Evolutionary conservation across 2,888 invertebrate species (phyloP).

Genomic region (Pristionchus japonicus): DNA sequence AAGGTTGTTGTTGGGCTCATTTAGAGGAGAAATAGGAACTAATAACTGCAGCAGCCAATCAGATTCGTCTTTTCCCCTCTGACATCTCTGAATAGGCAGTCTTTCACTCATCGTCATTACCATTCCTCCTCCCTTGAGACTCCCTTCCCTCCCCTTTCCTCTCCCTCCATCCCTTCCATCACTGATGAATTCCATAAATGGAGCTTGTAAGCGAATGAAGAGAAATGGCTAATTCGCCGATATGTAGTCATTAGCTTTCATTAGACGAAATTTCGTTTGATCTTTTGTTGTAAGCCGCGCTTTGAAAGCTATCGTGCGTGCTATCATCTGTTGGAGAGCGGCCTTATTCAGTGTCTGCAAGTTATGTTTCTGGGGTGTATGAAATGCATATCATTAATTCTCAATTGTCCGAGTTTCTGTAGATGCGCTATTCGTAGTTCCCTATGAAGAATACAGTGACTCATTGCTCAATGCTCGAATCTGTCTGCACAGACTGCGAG

Average conservation of each 20-base stretch:
- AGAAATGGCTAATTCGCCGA: neutral
- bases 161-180: slow-evolving; percentile 8
- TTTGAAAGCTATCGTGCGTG: no score
- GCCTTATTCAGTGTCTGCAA: neutral
- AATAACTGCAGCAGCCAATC: neutral
- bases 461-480: no score
- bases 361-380: no score
- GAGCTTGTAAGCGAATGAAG: slow-evolving; percentile 28
- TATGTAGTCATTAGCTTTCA: neutral
- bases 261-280: no score
- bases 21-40: neutral
- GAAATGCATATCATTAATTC: no score
- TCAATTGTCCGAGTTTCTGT: no score
- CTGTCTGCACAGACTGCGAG: neutral
- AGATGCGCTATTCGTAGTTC: no score
- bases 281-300: neutral
- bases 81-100: neutral
- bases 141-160: neutral
- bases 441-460: no score
- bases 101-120: slow-evolving; percentile 34
- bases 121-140: slow-evolving; percentile 36
- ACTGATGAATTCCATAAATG: neutral
- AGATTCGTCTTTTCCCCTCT: neutral
- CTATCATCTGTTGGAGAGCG: no score
- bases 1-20: neutral